Conservation (phyloP, 2,888 invertebrate genomes). For the Masnerella sp. region DNA sequence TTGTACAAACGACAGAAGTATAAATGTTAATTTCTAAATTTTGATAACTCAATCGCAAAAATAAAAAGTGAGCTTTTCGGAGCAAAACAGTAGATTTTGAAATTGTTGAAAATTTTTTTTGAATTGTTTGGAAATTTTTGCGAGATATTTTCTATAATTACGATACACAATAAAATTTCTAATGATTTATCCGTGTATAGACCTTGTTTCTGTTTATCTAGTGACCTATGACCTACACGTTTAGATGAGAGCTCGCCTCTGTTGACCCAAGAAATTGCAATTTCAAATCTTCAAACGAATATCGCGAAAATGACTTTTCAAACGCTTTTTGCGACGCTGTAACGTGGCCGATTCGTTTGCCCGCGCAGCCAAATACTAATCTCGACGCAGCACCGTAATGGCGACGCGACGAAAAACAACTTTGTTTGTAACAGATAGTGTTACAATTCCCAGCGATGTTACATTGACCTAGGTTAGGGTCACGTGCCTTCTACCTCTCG, state of each 20-base stretch:
- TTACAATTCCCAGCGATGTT: constrained; percentile 38
- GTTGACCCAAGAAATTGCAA: constrained; percentile 43
- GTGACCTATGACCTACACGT: constrained; percentile 53
- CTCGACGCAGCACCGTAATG: background rate
- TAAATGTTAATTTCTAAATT: too few species aligned
- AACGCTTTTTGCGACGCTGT: background rate
- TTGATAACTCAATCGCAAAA: too few species aligned
- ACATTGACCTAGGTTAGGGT: constrained; percentile 57
- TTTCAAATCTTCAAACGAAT: constrained; percentile 22
- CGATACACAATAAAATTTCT: constrained; percentile 31
- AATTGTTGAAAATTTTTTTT: too few species aligned
- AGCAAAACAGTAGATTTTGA: too few species aligned
- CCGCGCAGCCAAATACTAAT: too few species aligned
- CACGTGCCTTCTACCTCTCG: constrained; percentile 46
- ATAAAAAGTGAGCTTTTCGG: too few species aligned
- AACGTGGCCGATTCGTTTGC: too few species aligned
- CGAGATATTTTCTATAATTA: constrained; percentile 32
- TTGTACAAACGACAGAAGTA: too few species aligned
- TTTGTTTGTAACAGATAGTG: constrained; percentile 31
- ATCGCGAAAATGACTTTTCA: constrained; percentile 7
- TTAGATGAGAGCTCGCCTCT: constrained; percentile 39
- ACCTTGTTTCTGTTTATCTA: constrained; percentile 47
- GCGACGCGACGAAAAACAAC: constrained; percentile 2
- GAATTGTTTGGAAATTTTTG: too few species aligned
- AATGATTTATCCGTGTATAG: constrained; percentile 45